These are phyloP conservation scores for Mechanitis mazaeus DNA, from an alignment of 2,888 invertebrate genomes.

Conservation along the genomic window DNA sequence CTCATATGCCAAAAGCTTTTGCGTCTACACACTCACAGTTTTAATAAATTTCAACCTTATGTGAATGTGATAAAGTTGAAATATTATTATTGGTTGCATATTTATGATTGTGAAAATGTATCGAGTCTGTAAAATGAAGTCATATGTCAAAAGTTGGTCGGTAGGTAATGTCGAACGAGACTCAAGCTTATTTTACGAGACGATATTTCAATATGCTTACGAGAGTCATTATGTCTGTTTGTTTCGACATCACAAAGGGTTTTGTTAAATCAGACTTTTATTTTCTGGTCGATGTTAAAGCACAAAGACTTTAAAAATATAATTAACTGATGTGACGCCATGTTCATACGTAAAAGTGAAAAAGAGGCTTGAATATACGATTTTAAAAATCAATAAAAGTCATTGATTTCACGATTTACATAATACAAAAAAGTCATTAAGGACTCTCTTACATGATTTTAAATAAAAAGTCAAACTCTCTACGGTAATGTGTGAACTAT, in stretches of 20 bases:
- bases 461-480: too few relatives aligned
- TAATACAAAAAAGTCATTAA: too few relatives aligned
- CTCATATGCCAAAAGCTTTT: slow-evolving; percentile 31
- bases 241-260: slow-evolving; percentile 37
- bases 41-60: slow-evolving; percentile 34
- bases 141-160: slow-evolving; percentile 65
- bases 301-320: slow-evolving; percentile 6
- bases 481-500: too few relatives aligned
- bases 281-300: slow-evolving; percentile 24
- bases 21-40: background rate
- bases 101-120: slow-evolving; percentile 51
- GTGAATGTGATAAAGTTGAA: slow-evolving; percentile 11
- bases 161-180: slow-evolving; percentile 64
- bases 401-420: too few relatives aligned
- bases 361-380: too few relatives aligned
- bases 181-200: slow-evolving; percentile 64
- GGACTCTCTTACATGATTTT: too few relatives aligned
- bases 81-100: slow-evolving; percentile 9
- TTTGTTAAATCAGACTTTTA: slow-evolving; percentile 27
- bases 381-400: too few relatives aligned
- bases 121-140: slow-evolving; percentile 73
- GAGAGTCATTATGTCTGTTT: slow-evolving; percentile 54
- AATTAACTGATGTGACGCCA: slow-evolving; percentile 21
- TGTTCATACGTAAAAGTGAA: background rate
- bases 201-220: slow-evolving; percentile 75